Conservation (phyloP, 2,113 vertebrate genomes). For the Aplodontia rufa region DNA sequence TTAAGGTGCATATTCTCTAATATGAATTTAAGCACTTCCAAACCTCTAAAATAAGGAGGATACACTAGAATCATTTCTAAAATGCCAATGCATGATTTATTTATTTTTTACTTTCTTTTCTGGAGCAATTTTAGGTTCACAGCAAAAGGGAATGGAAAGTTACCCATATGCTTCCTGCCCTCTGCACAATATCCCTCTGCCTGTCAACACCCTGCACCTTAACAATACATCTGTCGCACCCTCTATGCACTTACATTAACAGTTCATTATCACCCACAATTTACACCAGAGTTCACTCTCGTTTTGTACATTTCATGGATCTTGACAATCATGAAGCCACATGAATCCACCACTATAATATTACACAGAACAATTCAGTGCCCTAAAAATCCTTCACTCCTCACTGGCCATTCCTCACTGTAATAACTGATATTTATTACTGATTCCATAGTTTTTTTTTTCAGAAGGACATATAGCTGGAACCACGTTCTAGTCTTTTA, state of each 20-base stretch:
- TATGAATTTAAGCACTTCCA: background rate
- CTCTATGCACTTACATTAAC: background rate
- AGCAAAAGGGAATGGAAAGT: background rate
- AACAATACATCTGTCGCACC: background rate
- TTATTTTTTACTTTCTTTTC: background rate
- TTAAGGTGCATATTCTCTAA: background rate
- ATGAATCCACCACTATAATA: background rate
- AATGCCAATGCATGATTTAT: background rate
- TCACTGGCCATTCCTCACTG: background rate
- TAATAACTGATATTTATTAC: background rate
- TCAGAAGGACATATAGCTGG: background rate
- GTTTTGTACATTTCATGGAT: background rate
- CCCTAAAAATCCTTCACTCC: background rate
- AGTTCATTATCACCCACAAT: no score
- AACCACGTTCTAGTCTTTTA: background rate
- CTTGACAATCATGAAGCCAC: background rate
- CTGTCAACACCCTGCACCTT: background rate
- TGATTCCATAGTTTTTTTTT: background rate
- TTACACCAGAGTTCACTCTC: background rate
- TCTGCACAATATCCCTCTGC: accelerated
- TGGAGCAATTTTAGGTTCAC: background rate
- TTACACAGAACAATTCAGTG: background rate
- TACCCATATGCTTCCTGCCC: no score
- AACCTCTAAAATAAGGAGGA: background rate
- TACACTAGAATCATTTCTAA: background rate